Conservation (phyloP, 2,113 vertebrate genomes). For the Pycnonotus jocosus region DNA sequence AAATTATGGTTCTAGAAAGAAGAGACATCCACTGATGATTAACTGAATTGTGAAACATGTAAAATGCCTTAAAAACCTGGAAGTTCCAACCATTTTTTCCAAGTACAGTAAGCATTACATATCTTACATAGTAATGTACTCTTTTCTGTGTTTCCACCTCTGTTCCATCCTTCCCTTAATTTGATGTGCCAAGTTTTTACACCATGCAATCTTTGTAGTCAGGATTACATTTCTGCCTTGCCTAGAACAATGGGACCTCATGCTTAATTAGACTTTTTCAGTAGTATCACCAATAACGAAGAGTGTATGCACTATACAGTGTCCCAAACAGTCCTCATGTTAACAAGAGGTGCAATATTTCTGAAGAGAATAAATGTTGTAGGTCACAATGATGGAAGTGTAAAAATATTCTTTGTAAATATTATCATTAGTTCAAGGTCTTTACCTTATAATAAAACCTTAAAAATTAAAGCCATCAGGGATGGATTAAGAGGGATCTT, state of each 20-base stretch:
- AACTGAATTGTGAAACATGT: not conserved
- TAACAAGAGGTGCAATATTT: not conserved
- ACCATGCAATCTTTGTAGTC: not conserved
- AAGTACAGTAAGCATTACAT: not conserved
- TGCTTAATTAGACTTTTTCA: not conserved
- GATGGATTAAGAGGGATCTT: slow-evolving; percentile 9
- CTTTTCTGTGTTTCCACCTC: not conserved
- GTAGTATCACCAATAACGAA: not conserved
- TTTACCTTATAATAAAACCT: not conserved
- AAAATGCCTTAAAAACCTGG: not conserved
- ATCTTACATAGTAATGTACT: not conserved
- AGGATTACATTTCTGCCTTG: not conserved
- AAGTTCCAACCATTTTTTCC: not conserved
- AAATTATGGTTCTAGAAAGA: not conserved
- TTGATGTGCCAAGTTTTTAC: not conserved
- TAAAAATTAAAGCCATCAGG: not conserved
- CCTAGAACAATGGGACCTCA: not conserved
- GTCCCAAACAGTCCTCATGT: not conserved
- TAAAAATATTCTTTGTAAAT: not conserved
- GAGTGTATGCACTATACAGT: not conserved
- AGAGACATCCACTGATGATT: not conserved
- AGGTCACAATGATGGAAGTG: not conserved
- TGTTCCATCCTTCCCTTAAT: not conserved
- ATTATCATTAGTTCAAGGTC: not conserved
- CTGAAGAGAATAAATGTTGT: not conserved